Conservation (phyloP, 2,888 invertebrate genomes). For the Hartigia nigra region DNA sequence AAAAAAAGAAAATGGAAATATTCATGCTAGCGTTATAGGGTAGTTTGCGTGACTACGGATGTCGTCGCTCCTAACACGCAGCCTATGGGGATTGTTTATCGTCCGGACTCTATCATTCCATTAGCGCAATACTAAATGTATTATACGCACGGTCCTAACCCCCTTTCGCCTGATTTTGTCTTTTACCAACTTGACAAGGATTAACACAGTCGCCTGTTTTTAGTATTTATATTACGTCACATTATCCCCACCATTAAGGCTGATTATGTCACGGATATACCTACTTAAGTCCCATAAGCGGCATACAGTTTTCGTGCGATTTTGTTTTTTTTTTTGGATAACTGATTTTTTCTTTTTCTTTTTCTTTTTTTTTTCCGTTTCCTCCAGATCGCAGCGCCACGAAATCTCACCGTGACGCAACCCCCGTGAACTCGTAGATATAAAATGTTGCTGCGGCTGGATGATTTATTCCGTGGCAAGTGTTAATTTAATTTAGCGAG, state of each 20-base stretch:
- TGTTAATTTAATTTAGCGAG: conserved; percentile 25
- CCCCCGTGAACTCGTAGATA: not conserved
- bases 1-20: not conserved
- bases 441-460: not conserved
- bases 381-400: not conserved
- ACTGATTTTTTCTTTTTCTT: no score
- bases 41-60: conserved; percentile 18
- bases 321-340: no score
- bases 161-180: conserved; percentile 6
- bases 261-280: not conserved
- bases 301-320: no score
- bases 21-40: not conserved
- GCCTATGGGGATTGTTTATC: conserved; percentile 21
- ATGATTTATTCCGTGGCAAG: conserved; percentile 24
- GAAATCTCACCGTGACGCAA: not conserved
- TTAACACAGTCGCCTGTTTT: not conserved
- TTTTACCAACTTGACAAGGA: conserved; percentile 1
- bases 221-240: not conserved
- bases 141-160: conserved; percentile 8
- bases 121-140: conserved; percentile 19
- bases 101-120: conserved; percentile 22
- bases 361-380: no score
- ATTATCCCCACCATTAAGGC: not conserved
- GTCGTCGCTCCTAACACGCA: conserved; percentile 21
- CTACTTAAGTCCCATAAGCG: not conserved